phyloP scores from a whole-genome alignment of 2,113 vertebrate species.

The Brachyhypopomus occidentalis region DNA sequence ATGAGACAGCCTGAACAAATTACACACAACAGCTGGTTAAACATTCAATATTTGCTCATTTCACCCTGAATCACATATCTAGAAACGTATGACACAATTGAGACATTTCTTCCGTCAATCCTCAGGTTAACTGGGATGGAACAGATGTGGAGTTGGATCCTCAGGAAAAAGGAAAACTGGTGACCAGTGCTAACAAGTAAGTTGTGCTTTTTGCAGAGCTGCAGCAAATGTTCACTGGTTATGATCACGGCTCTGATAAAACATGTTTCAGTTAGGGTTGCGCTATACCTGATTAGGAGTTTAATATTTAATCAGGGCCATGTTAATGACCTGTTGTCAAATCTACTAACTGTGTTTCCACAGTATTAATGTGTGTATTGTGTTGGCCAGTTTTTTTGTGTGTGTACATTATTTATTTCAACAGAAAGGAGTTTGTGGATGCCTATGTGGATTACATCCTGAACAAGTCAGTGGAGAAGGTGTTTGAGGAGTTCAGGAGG shows the following conservation, averaged over 20 bases:
- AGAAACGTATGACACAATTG: background rate
- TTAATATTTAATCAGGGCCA: too few species aligned
- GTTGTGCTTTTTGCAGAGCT: background rate
- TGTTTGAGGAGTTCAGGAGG: slow-evolving; percentile 78
- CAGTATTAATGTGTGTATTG: background rate
- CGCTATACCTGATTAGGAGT: too few species aligned
- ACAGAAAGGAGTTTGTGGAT: slow-evolving; percentile 76
- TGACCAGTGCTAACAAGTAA: slow-evolving; percentile 73
- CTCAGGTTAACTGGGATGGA: slow-evolving; percentile 67
- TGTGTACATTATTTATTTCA: background rate
- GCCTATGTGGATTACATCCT: slow-evolving; percentile 76
- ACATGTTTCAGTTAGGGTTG: too few species aligned
- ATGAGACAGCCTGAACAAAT: background rate
- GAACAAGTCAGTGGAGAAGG: slow-evolving; percentile 75
- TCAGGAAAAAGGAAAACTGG: slow-evolving; percentile 54
- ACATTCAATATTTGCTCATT: background rate
- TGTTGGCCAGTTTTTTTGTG: background rate
- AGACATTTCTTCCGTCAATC: background rate
- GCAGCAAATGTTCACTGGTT: background rate
- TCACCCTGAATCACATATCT: background rate
- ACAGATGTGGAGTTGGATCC: slow-evolving; percentile 66
- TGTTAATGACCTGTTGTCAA: too few species aligned
- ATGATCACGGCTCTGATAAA: background rate
- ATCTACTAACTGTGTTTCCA: background rate
- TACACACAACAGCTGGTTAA: background rate